phyloP scores from a whole-genome alignment of 2,888 invertebrate genomes.

The Alcis repandata region DNA sequence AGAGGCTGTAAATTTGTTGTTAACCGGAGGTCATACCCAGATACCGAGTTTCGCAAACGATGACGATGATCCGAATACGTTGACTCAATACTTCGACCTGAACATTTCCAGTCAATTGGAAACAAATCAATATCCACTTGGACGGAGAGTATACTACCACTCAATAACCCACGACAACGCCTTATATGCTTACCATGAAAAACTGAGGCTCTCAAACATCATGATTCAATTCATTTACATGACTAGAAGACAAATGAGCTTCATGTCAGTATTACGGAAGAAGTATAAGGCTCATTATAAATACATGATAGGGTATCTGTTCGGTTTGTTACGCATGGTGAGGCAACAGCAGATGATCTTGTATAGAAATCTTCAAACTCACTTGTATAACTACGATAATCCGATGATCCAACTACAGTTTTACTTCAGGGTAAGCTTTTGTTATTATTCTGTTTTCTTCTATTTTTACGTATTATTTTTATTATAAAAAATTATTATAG shows the following conservation, averaged over 20 bases:
- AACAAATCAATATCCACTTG: too few relatives aligned
- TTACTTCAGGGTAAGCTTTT: conserved; percentile 4
- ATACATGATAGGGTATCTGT: conserved; percentile 6
- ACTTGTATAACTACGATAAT: background rate
- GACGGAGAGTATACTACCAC: conserved; percentile 10
- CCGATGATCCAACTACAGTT: background rate
- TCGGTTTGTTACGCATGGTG: conserved; percentile 10
- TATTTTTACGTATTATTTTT: too few relatives aligned
- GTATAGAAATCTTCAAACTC: background rate
- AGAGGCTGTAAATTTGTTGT: background rate
- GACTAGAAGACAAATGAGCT: conserved; percentile 13
- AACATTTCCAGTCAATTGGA: too few relatives aligned
- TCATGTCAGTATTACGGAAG: conserved; percentile 1
- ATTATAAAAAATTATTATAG: too few relatives aligned
- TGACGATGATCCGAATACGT: conserved; percentile 1
- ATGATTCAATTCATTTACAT: conserved; percentile 15
- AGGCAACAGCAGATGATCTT: background rate
- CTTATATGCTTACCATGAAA: background rate
- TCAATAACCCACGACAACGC: background rate
- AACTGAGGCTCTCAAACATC: background rate
- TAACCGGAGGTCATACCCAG: background rate
- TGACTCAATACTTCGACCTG: conserved; percentile 3
- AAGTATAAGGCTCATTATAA: background rate
- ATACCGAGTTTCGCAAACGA: conserved; percentile 6
- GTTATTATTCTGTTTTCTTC: too few relatives aligned